Percentiles rank a stretch among this genome's conserved stretches.
These are phyloP conservation scores for Lepus europaeus DNA, from an alignment of 2,113 vertebrate species.

Conservation along the genomic window DNA sequence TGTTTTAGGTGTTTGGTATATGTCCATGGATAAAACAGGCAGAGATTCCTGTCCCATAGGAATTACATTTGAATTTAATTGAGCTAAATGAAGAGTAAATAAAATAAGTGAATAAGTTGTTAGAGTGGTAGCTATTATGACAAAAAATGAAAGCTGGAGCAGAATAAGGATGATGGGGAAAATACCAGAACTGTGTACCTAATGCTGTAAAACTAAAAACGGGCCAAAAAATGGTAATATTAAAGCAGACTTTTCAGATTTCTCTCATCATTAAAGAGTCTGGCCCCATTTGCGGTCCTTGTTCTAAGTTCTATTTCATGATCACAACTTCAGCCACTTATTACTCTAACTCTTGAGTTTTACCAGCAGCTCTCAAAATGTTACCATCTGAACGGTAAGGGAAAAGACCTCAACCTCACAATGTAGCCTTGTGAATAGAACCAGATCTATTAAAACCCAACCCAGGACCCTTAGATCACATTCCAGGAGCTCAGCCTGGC, in stretches of 20 bases:
- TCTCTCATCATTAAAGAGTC: background rate
- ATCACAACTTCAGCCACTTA: background rate
- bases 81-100: background rate
- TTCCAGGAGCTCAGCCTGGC: background rate
- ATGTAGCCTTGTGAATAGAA: background rate
- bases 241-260: background rate
- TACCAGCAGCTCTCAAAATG: background rate
- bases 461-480: background rate
- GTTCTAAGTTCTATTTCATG: background rate
- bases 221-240: background rate
- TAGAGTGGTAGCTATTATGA: background rate
- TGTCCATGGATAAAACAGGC: background rate
- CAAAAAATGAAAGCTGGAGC: background rate
- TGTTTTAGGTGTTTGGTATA: background rate
- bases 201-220: background rate
- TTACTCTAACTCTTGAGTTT: background rate
- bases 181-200: background rate
- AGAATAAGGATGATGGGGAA: background rate
- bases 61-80: conserved; percentile 2
- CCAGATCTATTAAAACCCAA: background rate
- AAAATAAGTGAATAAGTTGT: background rate
- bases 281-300: background rate
- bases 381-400: background rate
- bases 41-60: background rate
- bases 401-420: background rate